Base-by-base conservation (phyloP, 2,888 invertebrate species). In the Folsomia candida region DNA sequence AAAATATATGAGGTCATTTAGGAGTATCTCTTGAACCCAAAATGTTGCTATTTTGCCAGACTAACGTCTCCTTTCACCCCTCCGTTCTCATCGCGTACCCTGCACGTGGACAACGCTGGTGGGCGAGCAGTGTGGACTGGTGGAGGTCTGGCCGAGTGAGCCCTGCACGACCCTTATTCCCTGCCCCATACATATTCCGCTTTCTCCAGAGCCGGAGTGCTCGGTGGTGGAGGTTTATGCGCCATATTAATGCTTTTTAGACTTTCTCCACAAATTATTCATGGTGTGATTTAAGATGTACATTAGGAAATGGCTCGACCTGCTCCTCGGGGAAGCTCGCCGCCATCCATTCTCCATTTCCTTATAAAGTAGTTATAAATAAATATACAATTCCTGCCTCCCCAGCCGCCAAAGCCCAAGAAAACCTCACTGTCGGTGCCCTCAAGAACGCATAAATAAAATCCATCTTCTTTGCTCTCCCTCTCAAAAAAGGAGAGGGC, bases 1-100 rank as follows among this genome's bases (percentile, higher is more conserved):
- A 79, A 79, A 79, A 78, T 79, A 77, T 79, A 79, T 79, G 79
- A 79, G 77, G 76, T 78, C 79, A 79, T 79, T 79, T 75, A 75
- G 71, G 74, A 74, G 76, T 78, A 78, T 75, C 76, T 78, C 71
- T 75, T 75, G 62, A 77, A 75, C 76, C 75, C 75, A 75, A 76
- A 77, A 78, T 77, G 72, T 70, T 75, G n/a, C n/a, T n/a, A n/a
- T n/a, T n/a, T n/a, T n/a, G n/a, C n/a, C n/a, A n/a, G n/a, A n/a
- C n/a, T n/a, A n/a, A n/a, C n/a, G n/a, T n/a, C n/a, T n/a, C n/a
- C n/a, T n/a, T n/a, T n/a, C n/a, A n/a, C n/a, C n/a, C n/a, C n/a
- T n/a, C n/a, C n/a, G n/a, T n/a, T n/a, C n/a, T n/a, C n/a, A n/a
- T n/a, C n/a, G n/a, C n/a, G n/a, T n/a, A n/a, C n/a, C n/a, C n/a